Evolutionary conservation across 2,797 vertebrate species (phyloP).

Genomic region (Macroramphosus scolopax): DNA sequence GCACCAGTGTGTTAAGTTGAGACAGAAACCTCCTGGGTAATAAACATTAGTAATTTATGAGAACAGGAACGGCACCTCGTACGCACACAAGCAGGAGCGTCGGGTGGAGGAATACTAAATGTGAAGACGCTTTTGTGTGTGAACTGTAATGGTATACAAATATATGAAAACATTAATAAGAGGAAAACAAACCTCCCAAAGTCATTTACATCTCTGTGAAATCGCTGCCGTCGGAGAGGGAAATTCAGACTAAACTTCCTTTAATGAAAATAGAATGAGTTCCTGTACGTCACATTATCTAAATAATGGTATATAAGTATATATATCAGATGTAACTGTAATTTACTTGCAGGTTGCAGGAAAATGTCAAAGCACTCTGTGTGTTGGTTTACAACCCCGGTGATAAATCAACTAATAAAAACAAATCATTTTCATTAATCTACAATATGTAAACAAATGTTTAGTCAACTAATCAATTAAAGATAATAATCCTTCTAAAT

Average conservation of each 20-base stretch:
- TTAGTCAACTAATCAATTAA: too few species aligned
- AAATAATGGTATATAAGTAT: too few species aligned
- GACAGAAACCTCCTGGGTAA: conserved; percentile 54
- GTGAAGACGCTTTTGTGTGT: conserved; percentile 16
- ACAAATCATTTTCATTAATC: too few species aligned
- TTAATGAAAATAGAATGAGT: conserved; percentile 6
- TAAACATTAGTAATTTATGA: conserved; percentile 72
- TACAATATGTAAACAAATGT: too few species aligned
- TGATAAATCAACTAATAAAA: too few species aligned
- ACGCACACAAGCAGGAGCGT: conserved; percentile 63
- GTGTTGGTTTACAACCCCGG: too few species aligned
- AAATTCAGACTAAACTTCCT: conserved; percentile 8
- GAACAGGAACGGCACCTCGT: conserved; percentile 63
- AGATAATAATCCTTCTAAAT: too few species aligned
- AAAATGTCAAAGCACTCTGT: too few species aligned
- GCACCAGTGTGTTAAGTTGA: conserved; percentile 62
- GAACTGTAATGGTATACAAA: conserved; percentile 36
- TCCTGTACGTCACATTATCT: conserved; percentile 5
- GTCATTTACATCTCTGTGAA: conserved; percentile 18
- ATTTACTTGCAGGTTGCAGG: too few species aligned
- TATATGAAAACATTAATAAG: conserved; percentile 34
- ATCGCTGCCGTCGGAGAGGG: conserved; percentile 9
- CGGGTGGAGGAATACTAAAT: conserved; percentile 52
- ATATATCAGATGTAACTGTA: too few species aligned
- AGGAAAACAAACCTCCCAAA: conserved; percentile 40